A percentile compares a stretch with the other conserved stretches of the same genome.
Evolutionary conservation across 1,140 invertebrate genomes (phyloP).

Genomic region (Lutraria rhynchaena): DNA sequence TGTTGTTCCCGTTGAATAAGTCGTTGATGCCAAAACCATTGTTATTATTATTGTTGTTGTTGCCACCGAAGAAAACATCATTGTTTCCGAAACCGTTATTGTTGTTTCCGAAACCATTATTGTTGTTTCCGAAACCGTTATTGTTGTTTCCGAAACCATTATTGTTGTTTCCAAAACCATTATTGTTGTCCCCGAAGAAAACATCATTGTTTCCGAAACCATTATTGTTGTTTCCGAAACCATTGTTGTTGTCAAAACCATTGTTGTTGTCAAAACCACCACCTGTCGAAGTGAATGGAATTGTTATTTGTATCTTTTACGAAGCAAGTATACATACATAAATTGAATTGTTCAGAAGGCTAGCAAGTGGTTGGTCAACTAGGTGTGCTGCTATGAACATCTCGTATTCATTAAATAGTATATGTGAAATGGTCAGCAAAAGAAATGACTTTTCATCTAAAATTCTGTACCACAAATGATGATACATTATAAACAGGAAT

Average conservation of each 20-base stretch:
- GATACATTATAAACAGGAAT: too few relatives aligned
- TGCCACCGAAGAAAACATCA: slow-evolving; percentile 6
- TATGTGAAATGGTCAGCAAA: too few relatives aligned
- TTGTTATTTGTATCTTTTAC: too few relatives aligned
- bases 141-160: slow-evolving; percentile 11
- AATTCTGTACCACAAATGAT: too few relatives aligned
- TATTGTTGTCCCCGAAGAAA: slow-evolving; percentile 15
- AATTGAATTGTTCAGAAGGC: too few relatives aligned
- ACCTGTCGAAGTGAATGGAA: too few relatives aligned
- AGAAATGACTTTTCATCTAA: too few relatives aligned
- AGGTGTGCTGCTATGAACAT: too few relatives aligned
- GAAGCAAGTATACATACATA: too few relatives aligned
- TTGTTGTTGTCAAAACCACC: slow-evolving; percentile 18
- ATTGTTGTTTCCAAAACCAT: not conserved
- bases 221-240: slow-evolving; percentile 21
- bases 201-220: not conserved
- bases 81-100: not conserved
- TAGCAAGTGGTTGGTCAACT: too few relatives aligned
- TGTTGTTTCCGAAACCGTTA: not conserved
- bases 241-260: slow-evolving; percentile 16
- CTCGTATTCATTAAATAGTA: too few relatives aligned
- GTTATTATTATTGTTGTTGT: not conserved
- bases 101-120: not conserved
- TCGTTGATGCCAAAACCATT: not conserved
- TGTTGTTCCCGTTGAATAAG: not conserved